These are phyloP conservation scores for Xiphydria camelus DNA, from an alignment of 2,888 invertebrate species.

Conservation along the genomic window DNA sequence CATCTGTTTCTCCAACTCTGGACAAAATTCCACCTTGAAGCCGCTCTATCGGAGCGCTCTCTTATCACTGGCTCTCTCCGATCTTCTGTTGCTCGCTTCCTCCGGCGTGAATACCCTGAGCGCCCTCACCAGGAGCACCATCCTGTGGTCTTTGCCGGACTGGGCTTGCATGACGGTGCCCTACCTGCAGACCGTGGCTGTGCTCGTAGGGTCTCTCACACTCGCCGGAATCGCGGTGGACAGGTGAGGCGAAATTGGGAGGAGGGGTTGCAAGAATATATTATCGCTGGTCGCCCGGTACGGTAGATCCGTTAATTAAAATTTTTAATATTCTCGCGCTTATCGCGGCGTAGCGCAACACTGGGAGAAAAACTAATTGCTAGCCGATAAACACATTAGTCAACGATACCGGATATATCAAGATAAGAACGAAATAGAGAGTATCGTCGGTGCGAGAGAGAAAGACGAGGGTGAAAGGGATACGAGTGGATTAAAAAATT, in stretches of 20 bases:
- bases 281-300: too few relatives aligned
- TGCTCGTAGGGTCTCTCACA: slow-evolving; percentile 61
- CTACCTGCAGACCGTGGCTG: slow-evolving; percentile 59
- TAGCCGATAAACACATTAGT: neutral
- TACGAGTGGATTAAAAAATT: neutral
- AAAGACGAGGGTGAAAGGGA: too few relatives aligned
- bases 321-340: too few relatives aligned
- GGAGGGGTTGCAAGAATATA: too few relatives aligned
- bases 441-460: too few relatives aligned
- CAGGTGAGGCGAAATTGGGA: slow-evolving; percentile 60
- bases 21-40: slow-evolving; percentile 24
- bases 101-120: slow-evolving; percentile 31
- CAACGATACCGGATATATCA: too few relatives aligned
- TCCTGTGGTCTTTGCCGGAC: slow-evolving; percentile 31
- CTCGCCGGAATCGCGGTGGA: slow-evolving; percentile 63
- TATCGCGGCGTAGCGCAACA: too few relatives aligned
- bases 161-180: slow-evolving; percentile 59
- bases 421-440: too few relatives aligned
- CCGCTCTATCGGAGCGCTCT: slow-evolving; percentile 34
- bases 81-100: slow-evolving; percentile 29
- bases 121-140: slow-evolving; percentile 17
- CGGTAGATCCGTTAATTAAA: too few relatives aligned
- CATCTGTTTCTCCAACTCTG: slow-evolving; percentile 20
- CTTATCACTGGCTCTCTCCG: slow-evolving; percentile 33
- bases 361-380: neutral